Evolutionary conservation across 2,113 vertebrate genomes (phyloP).

Genomic region (Barbus barbus): DNA sequence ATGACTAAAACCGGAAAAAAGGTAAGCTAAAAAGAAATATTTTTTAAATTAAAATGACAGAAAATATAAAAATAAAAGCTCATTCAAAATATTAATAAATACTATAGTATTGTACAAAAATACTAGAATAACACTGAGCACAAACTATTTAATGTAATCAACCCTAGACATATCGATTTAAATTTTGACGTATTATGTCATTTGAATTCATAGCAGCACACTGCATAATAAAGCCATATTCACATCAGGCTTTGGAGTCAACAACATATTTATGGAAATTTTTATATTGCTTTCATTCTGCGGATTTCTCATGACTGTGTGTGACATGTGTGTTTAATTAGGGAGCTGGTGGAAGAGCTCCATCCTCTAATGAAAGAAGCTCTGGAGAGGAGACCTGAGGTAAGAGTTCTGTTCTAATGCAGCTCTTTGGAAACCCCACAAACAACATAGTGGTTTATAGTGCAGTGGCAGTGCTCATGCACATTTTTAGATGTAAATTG

Average conservation of each 20-base stretch:
- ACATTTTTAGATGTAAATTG: not conserved
- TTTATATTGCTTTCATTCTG: not conserved
- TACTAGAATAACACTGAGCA: not conserved
- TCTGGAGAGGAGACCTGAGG: conserved; percentile 95
- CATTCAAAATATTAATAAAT: not conserved
- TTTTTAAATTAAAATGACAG: not conserved
- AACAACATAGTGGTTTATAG: not conserved
- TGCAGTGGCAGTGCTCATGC: not conserved
- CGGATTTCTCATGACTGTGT: conserved; percentile 2
- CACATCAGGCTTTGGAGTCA: not conserved
- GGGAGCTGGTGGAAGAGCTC: conserved; percentile 97
- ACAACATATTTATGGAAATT: not conserved
- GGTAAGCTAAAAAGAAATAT: no score
- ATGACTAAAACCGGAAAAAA: no score
- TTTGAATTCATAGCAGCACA: not conserved
- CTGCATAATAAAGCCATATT: not conserved
- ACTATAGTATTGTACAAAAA: not conserved
- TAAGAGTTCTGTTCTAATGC: conserved; percentile 63
- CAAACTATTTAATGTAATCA: not conserved
- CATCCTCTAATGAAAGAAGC: conserved; percentile 99
- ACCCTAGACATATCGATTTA: not conserved
- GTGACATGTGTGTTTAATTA: conserved; percentile 61
- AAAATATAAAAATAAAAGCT: not conserved
- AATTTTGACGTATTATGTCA: not conserved
- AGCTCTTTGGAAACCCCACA: not conserved